These are phyloP conservation scores for Cygnus buccinator DNA, from an alignment of 2,113 vertebrate genomes.

Conservation along the genomic window DNA sequence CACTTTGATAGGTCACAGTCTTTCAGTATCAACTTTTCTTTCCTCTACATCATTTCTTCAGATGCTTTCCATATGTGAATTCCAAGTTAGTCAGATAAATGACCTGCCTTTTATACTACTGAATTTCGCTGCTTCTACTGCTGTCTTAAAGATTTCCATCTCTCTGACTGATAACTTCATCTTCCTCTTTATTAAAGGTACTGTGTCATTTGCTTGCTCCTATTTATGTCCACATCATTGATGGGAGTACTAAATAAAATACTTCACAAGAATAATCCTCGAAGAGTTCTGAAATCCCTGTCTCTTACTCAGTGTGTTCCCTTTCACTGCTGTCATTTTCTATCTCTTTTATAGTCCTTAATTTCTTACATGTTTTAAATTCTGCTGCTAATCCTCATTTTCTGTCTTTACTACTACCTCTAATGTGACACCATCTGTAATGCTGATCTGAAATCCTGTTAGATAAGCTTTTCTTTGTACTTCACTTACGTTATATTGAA, in stretches of 20 bases:
- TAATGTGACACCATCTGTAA: not conserved
- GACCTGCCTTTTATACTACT: not conserved
- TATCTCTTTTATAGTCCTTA: not conserved
- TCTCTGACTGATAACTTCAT: not conserved
- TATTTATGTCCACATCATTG: not conserved
- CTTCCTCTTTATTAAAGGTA: not conserved
- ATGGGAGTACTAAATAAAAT: not conserved
- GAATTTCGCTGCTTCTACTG: not conserved
- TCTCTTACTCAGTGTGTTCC: not conserved
- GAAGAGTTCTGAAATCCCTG: not conserved
- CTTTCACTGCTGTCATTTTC: not conserved
- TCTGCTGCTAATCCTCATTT: conserved; percentile 6
- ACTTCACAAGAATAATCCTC: not conserved
- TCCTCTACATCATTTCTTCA: not conserved
- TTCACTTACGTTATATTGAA: conserved; percentile 24
- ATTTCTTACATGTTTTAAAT: conserved; percentile 7
- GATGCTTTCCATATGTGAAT: not conserved
- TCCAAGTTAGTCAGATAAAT: not conserved
- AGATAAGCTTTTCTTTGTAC: conserved; percentile 7
- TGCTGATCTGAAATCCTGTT: not conserved
- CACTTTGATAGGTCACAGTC: not conserved
- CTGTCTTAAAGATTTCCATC: not conserved
- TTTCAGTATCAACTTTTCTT: not conserved
- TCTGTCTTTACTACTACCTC: not conserved
- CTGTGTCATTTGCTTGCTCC: not conserved